These are phyloP conservation scores for Acropora tenuis DNA, from an alignment of 64 coral and sea anemone genomes.

Conservation along the genomic window DNA sequence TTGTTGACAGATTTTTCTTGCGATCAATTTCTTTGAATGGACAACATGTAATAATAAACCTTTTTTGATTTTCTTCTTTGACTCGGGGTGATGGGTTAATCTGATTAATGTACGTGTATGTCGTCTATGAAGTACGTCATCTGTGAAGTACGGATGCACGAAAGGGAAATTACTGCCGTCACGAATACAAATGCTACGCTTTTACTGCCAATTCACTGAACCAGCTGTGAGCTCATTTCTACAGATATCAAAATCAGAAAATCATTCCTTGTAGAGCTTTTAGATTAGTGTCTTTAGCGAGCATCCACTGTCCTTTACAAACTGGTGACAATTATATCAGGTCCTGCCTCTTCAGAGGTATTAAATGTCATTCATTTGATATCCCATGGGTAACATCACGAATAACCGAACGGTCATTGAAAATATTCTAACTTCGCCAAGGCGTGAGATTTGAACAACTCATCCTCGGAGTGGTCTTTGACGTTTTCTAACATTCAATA, in stretches of 20 bases:
- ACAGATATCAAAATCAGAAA: background rate
- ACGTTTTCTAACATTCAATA: slow-evolving; percentile 3
- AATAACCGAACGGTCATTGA: too few species aligned
- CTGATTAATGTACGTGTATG: background rate
- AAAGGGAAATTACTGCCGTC: background rate
- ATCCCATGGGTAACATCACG: background rate
- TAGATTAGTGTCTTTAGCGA: background rate
- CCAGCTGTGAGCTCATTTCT: background rate
- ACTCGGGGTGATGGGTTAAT: background rate
- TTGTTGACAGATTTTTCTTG: too few species aligned
- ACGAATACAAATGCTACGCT: background rate
- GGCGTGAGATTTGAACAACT: background rate
- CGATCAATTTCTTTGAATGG: too few species aligned
- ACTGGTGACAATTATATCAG: background rate
- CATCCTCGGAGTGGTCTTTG: background rate
- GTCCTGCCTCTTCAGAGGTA: background rate
- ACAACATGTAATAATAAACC: background rate
- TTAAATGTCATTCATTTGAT: slow-evolving; percentile 8
- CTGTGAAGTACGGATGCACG: background rate
- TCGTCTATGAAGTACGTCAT: background rate
- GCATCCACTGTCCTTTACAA: background rate
- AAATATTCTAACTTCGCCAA: background rate
- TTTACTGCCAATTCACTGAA: background rate
- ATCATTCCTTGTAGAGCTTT: background rate
- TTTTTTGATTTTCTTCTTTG: background rate